Conservation (phyloP, 2,888 invertebrate species). For the Eupithecia subumbrata region DNA sequence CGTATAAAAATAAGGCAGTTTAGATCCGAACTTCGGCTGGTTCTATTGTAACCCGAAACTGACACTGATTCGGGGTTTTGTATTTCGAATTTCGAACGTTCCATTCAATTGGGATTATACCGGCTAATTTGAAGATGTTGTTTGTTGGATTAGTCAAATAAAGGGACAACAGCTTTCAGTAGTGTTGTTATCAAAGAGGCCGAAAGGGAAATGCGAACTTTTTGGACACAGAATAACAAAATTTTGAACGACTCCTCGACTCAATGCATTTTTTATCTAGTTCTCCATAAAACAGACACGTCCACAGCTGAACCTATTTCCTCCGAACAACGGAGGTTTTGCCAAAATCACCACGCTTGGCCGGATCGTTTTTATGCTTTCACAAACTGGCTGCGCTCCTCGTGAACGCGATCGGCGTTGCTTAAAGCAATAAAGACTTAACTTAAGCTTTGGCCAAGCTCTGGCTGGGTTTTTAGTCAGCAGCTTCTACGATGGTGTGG, state of each 20-base stretch:
- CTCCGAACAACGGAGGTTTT: too few species aligned
- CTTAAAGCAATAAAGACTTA: too few species aligned
- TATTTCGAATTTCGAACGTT: slow-evolving; percentile 57
- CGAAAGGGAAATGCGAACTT: slow-evolving; percentile 19
- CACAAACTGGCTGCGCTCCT: too few species aligned
- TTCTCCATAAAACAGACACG: too few species aligned
- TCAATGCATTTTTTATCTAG: not conserved
- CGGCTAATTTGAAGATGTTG: slow-evolving; percentile 54
- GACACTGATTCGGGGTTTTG: slow-evolving; percentile 56
- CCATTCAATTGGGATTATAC: slow-evolving; percentile 50
- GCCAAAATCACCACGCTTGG: too few species aligned
- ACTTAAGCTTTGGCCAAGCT: too few species aligned
- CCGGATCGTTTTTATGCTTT: too few species aligned
- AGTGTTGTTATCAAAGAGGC: slow-evolving; percentile 29
- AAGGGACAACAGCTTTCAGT: slow-evolving; percentile 30
- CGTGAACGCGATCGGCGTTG: too few species aligned
- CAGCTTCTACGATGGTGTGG: not conserved
- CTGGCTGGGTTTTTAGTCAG: not conserved
- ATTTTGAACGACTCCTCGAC: not conserved
- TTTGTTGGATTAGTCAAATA: slow-evolving; percentile 33
- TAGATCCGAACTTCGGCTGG: slow-evolving; percentile 27
- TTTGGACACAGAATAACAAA: slow-evolving; percentile 4
- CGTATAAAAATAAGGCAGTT: slow-evolving; percentile 30
- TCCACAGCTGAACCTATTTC: too few species aligned
- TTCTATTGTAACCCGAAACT: slow-evolving; percentile 56